Evolutionary conservation across 2,113 vertebrate genomes (phyloP).

Genomic region (Neolamprologus brichardi): DNA sequence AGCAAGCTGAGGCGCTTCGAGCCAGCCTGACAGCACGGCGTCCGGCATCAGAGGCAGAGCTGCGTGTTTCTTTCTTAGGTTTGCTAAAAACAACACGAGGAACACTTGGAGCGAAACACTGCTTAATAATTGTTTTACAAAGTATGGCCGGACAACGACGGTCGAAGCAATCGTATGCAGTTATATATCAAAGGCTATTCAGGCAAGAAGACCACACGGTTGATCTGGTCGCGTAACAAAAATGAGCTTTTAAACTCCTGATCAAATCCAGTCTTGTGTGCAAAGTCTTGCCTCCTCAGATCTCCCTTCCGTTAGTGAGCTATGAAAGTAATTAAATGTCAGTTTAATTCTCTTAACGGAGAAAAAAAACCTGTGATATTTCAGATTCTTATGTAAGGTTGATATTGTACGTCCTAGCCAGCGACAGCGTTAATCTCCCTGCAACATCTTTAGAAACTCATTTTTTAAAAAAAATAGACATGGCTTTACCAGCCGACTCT

Average conservation of each 20-base stretch:
- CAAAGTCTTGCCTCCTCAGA: constrained; percentile 39
- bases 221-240: constrained; percentile 29
- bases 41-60: constrained; percentile 31
- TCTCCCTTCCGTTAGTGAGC: background rate
- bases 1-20: constrained; percentile 31
- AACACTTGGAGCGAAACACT: constrained; percentile 63
- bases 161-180: constrained; percentile 50
- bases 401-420: constrained; percentile 8
- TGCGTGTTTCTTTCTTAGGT: constrained; percentile 31
- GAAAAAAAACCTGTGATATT: background rate
- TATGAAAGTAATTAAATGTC: background rate
- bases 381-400: constrained; percentile 10
- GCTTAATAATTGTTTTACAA: constrained; percentile 45
- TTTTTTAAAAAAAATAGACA: constrained; percentile 75
- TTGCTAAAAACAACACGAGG: constrained; percentile 66
- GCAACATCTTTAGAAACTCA: constrained; percentile 64
- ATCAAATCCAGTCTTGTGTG: constrained; percentile 50
- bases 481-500: constrained; percentile 63
- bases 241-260: constrained; percentile 14
- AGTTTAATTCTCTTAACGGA: constrained; percentile 1
- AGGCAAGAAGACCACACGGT: constrained; percentile 21
- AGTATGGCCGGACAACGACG: constrained; percentile 34
- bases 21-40: background rate
- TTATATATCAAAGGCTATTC: constrained; percentile 41
- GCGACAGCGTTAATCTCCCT: constrained; percentile 37